Conservation (phyloP, 2,888 invertebrate species). For the Caenorhabditis afra region DNA sequence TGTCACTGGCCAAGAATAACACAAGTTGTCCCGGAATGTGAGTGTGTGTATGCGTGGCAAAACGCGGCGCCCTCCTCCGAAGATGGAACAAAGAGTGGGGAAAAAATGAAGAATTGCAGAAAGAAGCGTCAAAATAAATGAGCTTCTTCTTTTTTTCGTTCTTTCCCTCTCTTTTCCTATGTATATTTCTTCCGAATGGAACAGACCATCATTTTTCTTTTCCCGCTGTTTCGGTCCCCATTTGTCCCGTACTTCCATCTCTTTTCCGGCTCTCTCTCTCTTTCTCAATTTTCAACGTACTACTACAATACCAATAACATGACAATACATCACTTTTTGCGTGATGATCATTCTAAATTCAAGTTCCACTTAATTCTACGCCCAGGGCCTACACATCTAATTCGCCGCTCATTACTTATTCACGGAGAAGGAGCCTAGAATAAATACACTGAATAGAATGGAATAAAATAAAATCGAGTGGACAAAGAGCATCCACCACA, state of each 20-base stretch:
- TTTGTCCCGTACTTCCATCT: background rate
- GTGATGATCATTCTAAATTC: slow-evolving; percentile 23
- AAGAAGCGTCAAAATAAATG: slow-evolving; percentile 53
- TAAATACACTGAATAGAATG: too few relatives aligned
- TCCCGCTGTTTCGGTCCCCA: background rate
- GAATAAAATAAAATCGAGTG: slow-evolving; percentile 12
- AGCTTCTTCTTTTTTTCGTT: slow-evolving; percentile 24
- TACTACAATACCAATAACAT: background rate
- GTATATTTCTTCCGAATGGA: slow-evolving; percentile 15
- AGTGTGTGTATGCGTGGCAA: background rate
- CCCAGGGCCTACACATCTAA: slow-evolving; percentile 55
- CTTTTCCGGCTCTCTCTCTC: background rate
- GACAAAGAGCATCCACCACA: too few relatives aligned
- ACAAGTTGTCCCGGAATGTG: background rate
- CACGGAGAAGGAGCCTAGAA: too few relatives aligned
- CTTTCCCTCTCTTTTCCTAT: slow-evolving; percentile 10
- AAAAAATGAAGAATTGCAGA: slow-evolving; percentile 46
- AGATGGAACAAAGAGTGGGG: slow-evolving; percentile 9
- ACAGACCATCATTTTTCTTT: too few relatives aligned
- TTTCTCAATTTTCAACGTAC: background rate
- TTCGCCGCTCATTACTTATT: slow-evolving; percentile 57
- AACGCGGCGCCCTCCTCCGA: background rate
- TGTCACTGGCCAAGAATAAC: too few relatives aligned
- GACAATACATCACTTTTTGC: background rate
- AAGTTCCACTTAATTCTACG: slow-evolving; percentile 22